Conservation (phyloP, 2,888 invertebrate genomes). For the Timandra comae region DNA sequence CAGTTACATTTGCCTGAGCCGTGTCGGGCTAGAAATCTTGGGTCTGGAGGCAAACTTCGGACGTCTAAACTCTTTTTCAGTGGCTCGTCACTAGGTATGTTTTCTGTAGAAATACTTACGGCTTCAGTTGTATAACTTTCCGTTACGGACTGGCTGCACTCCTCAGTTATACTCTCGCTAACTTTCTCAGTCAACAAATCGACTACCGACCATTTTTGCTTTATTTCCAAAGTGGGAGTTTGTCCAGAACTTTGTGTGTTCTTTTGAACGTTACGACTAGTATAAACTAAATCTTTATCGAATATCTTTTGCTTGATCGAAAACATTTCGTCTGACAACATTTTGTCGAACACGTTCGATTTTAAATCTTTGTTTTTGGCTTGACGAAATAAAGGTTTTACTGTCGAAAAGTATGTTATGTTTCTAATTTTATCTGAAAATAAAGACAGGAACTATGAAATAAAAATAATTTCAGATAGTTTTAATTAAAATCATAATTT, state of each 20-base stretch:
- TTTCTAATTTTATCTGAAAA: conserved; percentile 27
- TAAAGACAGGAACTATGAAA: conserved; percentile 5
- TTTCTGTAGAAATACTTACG: too few relatives aligned
- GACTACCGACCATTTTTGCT: conserved; percentile 48
- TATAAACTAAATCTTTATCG: conserved; percentile 32
- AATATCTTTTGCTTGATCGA: conserved; percentile 46
- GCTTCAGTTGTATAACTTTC: too few relatives aligned
- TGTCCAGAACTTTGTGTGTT: conserved; percentile 26
- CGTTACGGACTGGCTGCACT: too few relatives aligned
- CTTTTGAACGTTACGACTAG: conserved; percentile 23
- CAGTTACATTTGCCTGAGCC: conserved; percentile 14
- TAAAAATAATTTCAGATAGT: conserved; percentile 1
- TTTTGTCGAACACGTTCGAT: conserved; percentile 49
- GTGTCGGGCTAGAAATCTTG: conserved; percentile 4
- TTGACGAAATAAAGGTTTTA: conserved; percentile 25
- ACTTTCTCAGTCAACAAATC: conserved; percentile 26
- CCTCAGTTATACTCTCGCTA: neutral
- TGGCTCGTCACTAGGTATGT: neutral
- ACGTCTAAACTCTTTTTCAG: conserved; percentile 44
- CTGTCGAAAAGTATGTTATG: conserved; percentile 15
- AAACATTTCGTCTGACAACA: conserved; percentile 54
- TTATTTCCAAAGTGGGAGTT: conserved; percentile 44
- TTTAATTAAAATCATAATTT: conserved; percentile 1
- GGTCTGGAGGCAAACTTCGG: conserved; percentile 38
- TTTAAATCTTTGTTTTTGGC: conserved; percentile 37